Evolutionary conservation across 2,888 invertebrate genomes (phyloP).

Genomic region (Erebia aethiops): DNA sequence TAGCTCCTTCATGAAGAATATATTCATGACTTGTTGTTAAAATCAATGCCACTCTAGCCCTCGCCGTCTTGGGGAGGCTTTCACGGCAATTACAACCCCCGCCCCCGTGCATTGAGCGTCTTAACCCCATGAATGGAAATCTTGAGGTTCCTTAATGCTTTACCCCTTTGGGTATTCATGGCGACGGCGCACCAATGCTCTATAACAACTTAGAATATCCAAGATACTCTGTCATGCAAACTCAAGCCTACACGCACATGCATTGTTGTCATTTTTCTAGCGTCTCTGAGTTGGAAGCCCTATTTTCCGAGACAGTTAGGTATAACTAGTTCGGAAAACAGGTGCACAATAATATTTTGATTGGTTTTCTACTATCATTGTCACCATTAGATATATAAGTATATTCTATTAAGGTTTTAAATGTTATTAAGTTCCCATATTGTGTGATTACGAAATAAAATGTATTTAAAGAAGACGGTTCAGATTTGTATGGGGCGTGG

Average conservation of each 20-base stretch:
- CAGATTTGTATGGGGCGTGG: too few relatives aligned
- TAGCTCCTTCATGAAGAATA: background rate
- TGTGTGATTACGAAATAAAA: too few relatives aligned
- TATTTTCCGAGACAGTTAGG: too few relatives aligned
- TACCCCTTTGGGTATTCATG: slow-evolving; percentile 75
- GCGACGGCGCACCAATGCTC: slow-evolving; percentile 40
- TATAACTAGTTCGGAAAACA: too few relatives aligned
- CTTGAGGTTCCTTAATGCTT: slow-evolving; percentile 63
- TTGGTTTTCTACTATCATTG: background rate
- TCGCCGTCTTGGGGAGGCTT: slow-evolving; percentile 42
- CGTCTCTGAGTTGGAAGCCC: too few relatives aligned
- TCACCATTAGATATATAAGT: too few relatives aligned
- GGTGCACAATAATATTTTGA: too few relatives aligned
- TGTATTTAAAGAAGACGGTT: too few relatives aligned
- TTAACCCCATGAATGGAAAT: slow-evolving; percentile 74
- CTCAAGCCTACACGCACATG: too few relatives aligned
- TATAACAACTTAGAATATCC: background rate
- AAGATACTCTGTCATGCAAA: background rate
- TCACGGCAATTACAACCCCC: slow-evolving; percentile 57
- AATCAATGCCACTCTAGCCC: slow-evolving; percentile 15
- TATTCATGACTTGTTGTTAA: slow-evolving; percentile 20
- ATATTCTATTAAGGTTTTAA: too few relatives aligned
- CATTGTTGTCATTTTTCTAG: too few relatives aligned
- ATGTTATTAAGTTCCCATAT: too few relatives aligned
- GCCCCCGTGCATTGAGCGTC: slow-evolving; percentile 62